phyloP scores from a whole-genome alignment of 2,113 vertebrate species.

The Pteronura brasiliensis region DNA sequence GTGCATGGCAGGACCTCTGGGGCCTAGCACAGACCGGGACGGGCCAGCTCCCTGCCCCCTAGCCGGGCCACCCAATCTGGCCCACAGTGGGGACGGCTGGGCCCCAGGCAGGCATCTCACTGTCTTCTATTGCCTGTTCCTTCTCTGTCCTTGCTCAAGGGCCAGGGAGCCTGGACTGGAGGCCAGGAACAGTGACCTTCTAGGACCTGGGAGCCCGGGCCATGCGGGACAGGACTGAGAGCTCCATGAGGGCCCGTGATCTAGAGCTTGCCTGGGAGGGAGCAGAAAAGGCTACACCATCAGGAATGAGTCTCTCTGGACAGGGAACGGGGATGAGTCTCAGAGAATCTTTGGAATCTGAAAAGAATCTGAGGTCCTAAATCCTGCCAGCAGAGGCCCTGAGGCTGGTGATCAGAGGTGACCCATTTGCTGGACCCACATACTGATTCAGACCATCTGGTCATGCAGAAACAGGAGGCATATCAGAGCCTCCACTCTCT shows the following conservation, averaged over 20 bases:
- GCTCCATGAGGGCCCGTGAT: not conserved
- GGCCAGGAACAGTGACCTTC: not conserved
- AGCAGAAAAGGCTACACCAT: rapidly evolving
- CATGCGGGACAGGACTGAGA: rapidly evolving
- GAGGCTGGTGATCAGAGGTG: not conserved
- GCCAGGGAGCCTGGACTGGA: not conserved
- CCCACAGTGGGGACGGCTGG: not conserved
- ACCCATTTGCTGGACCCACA: not conserved
- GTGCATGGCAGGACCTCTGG: rapidly evolving
- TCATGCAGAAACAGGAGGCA: not conserved
- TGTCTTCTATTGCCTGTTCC: rapidly evolving
- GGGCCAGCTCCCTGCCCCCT: not conserved
- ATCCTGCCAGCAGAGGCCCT: not conserved
- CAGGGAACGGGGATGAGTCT: not conserved
- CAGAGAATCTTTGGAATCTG: not conserved
- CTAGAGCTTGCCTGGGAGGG: rapidly evolving
- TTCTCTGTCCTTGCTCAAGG: not conserved
- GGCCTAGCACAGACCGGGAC: not conserved
- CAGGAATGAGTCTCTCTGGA: not conserved
- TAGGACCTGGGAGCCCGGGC: not conserved
- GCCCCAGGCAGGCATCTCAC: not conserved
- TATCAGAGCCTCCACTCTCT: not conserved
- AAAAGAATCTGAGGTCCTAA: not conserved
- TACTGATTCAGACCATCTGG: too few species aligned
- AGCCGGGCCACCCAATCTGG: rapidly evolving